Conservation (phyloP, 2,113 vertebrate species). For the Etia nguti region DNA sequence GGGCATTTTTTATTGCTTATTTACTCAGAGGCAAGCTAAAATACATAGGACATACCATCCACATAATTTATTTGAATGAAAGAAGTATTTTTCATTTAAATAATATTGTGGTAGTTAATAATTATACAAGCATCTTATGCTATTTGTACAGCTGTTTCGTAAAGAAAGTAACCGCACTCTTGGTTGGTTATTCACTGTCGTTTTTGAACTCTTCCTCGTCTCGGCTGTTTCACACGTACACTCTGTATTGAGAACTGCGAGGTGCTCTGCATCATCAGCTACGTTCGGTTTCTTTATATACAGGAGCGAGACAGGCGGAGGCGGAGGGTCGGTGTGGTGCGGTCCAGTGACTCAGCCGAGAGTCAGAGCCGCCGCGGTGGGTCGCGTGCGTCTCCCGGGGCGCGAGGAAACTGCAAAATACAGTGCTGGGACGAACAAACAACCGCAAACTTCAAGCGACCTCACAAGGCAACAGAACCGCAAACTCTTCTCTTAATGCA, state of each 20-base stretch:
- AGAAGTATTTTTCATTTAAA: background rate
- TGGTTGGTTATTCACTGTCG: background rate
- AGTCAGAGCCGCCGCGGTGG: constrained; percentile 34
- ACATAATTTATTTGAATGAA: background rate
- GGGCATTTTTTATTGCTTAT: background rate
- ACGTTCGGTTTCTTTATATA: constrained; percentile 11
- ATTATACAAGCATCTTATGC: background rate
- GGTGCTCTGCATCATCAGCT: background rate
- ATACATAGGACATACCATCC: too few species aligned
- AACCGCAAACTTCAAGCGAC: background rate
- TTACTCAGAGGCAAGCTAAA: background rate
- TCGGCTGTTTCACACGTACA: background rate
- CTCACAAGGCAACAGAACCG: background rate
- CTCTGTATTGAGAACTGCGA: background rate
- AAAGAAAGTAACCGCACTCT: background rate
- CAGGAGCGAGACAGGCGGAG: constrained; percentile 15
- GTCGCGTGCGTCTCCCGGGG: constrained; percentile 14
- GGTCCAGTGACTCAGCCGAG: constrained; percentile 48
- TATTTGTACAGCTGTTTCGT: background rate
- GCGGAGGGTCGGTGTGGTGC: background rate
- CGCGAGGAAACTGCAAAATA: constrained; percentile 2
- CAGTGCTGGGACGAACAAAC: constrained; percentile 32
- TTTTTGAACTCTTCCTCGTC: background rate
- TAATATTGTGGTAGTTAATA: background rate
- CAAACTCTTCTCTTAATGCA: background rate